Conservation (phyloP, 1,140 invertebrate species). For the Parapsyche elsis region DNA sequence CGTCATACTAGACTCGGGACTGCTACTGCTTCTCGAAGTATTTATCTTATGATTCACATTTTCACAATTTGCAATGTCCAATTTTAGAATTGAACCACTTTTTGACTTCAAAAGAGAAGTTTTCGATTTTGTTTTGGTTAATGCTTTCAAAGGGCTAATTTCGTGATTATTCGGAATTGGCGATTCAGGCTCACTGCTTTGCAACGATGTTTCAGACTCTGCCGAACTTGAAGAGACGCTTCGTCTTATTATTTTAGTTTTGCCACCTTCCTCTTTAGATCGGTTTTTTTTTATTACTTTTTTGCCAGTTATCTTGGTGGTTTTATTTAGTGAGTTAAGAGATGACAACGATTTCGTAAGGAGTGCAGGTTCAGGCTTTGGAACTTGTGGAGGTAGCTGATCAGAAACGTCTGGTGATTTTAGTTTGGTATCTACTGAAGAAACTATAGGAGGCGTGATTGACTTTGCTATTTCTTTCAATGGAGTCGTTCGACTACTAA, state of each 20-base stretch:
- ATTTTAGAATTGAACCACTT: conserved; percentile 53
- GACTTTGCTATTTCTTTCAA: conserved; percentile 45
- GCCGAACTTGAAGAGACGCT: conserved; percentile 69
- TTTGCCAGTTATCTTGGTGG: conserved; percentile 56
- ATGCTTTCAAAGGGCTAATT: conserved; percentile 57
- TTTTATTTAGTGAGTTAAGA: conserved; percentile 64
- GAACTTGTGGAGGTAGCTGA: conserved; percentile 71
- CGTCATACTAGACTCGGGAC: conserved; percentile 62
- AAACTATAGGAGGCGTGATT: conserved; percentile 30
- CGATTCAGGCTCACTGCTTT: conserved; percentile 38
- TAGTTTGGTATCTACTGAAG: conserved; percentile 11
- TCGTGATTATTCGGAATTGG: conserved; percentile 2
- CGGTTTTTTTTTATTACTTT: conserved; percentile 65
- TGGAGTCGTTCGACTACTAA: conserved; percentile 15
- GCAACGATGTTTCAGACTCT: conserved; percentile 63
- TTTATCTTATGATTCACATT: background rate
- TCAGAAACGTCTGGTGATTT: conserved; percentile 61
- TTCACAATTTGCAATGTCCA: conserved; percentile 11
- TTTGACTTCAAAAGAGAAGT: conserved; percentile 58
- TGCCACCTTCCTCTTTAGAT: conserved; percentile 60
- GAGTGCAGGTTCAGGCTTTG: conserved; percentile 66
- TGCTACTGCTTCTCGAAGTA: conserved; percentile 36
- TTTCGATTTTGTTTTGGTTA: conserved; percentile 47
- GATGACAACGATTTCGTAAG: conserved; percentile 65
- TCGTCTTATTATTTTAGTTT: conserved; percentile 59